Evolutionary conservation across 2,888 invertebrate genomes (phyloP).

Genomic region (Cantharis nigra): DNA sequence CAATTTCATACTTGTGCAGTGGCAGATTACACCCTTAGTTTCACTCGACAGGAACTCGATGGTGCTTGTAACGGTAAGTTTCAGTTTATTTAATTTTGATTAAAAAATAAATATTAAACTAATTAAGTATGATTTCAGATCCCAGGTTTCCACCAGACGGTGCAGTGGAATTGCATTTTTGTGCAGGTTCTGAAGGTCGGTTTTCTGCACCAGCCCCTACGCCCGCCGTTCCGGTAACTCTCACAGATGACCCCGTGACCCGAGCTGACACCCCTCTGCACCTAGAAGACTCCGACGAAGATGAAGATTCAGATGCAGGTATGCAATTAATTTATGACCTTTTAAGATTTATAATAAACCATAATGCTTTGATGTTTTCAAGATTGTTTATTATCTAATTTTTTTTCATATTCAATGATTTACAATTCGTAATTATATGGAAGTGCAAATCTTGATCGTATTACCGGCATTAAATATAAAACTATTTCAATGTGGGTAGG

Average conservation of each 20-base stretch:
- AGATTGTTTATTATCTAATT: not conserved
- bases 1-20: slow-evolving; percentile 96
- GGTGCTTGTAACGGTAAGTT: slow-evolving; percentile 76
- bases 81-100: not conserved
- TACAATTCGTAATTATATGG: not conserved
- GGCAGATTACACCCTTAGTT: slow-evolving; percentile 80
- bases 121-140: slow-evolving; percentile 59
- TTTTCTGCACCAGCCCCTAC: slow-evolving; percentile 70
- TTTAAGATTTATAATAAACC: not conserved
- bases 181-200: slow-evolving; percentile 61
- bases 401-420: not conserved
- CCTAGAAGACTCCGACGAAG: slow-evolving; percentile 56
- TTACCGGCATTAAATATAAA: not conserved
- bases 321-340: slow-evolving; percentile 30
- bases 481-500: not conserved
- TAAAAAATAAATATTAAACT: not conserved
- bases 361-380: not conserved
- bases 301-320: slow-evolving; percentile 55
- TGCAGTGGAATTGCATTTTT: slow-evolving; percentile 83
- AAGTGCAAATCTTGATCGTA: not conserved
- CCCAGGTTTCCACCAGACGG: slow-evolving; percentile 81
- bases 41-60: slow-evolving; percentile 86
- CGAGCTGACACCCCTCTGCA: slow-evolving; percentile 80
- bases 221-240: slow-evolving; percentile 70
- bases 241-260: slow-evolving; percentile 73